Evolutionary conservation across 1,140 invertebrate genomes (phyloP).

Genomic region (Nomia melanderi): DNA sequence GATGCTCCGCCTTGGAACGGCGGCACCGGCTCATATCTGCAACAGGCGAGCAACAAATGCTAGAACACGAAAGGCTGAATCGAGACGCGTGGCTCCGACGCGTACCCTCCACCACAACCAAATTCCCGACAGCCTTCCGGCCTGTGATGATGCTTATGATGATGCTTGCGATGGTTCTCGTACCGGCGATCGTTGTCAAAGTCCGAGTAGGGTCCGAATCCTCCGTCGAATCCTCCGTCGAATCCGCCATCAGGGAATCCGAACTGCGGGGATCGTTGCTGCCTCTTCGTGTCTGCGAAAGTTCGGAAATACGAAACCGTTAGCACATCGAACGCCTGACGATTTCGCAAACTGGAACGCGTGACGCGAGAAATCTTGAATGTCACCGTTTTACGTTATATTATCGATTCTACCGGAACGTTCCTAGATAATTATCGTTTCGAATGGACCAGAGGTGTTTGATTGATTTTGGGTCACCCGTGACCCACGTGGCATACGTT

Average conservation of each 20-base stretch:
- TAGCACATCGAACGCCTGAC: neutral
- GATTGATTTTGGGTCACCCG: too few species aligned
- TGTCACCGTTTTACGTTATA: too few species aligned
- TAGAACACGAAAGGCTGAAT: too few species aligned
- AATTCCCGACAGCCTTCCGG: conserved; percentile 54
- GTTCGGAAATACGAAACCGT: neutral
- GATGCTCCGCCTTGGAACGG: neutral
- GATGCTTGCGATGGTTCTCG: conserved; percentile 17
- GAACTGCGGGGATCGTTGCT: conserved; percentile 56
- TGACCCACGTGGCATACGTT: too few species aligned
- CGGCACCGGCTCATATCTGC: neutral
- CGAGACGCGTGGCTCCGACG: neutral
- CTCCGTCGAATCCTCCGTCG: neutral
- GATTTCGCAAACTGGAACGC: too few species aligned
- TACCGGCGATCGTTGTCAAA: neutral
- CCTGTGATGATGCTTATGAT: conserved; percentile 22
- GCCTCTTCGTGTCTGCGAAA: conserved; percentile 34
- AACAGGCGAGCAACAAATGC: neutral
- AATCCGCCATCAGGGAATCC: conserved; percentile 41
- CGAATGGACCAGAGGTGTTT: too few species aligned
- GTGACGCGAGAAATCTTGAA: too few species aligned
- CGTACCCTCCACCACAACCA: conserved; percentile 51
- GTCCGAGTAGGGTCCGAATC: too few species aligned
- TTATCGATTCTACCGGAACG: too few species aligned
- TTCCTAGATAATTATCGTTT: too few species aligned